A percentile compares a stretch with the other conserved stretches of the same genome.
Conservation (phyloP, 2,797 vertebrate species). For the Acanthiza pusilla region DNA sequence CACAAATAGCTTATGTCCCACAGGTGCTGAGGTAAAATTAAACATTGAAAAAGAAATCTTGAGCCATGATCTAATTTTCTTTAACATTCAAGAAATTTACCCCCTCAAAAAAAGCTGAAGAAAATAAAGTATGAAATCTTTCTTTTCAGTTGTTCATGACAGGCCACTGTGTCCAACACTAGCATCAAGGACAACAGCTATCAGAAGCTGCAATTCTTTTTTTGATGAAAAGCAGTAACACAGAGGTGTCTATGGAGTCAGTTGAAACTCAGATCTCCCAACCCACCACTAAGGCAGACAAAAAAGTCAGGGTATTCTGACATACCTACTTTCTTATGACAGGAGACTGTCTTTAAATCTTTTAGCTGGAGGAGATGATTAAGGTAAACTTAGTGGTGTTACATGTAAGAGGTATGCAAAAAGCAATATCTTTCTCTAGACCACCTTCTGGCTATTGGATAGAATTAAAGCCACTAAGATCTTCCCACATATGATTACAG, state of each 20-base stretch:
- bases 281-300: conserved; percentile 28
- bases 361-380: conserved; percentile 55
- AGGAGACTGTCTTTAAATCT: conserved; percentile 46
- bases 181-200: neutral
- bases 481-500: conserved; percentile 4
- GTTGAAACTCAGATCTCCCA: conserved; percentile 43
- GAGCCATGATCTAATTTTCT: neutral
- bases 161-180: neutral
- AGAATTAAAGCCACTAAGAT: conserved; percentile 34
- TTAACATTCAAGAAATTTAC: neutral
- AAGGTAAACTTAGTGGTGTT: conserved; percentile 8
- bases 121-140: neutral
- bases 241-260: conserved; percentile 12
- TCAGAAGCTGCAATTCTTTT: neutral
- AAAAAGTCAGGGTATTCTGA: conserved; percentile 35
- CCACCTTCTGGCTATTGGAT: conserved; percentile 41
- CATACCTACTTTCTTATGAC: conserved; percentile 16
- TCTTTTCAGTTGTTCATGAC: neutral
- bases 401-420: conserved; percentile 8
- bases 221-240: conserved; percentile 51
- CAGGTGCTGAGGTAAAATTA: neutral
- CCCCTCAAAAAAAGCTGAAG: neutral
- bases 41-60: neutral
- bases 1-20: neutral
- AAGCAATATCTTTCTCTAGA: neutral